Base-by-base conservation (phyloP, 2,797 vertebrate genomes). In the Cirrhinus mrigala region DNA sequence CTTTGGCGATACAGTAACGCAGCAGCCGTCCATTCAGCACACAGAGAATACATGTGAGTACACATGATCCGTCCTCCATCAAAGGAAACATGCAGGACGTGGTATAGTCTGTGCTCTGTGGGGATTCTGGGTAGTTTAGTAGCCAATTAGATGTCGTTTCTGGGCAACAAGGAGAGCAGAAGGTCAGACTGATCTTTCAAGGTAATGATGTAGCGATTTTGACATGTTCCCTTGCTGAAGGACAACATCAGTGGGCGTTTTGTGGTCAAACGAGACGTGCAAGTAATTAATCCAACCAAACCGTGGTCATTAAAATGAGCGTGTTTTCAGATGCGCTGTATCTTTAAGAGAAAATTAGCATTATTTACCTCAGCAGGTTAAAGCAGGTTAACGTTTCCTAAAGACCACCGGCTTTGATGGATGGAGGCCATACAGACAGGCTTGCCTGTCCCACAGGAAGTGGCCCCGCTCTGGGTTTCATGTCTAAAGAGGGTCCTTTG, bases 1-100 rank as follows among this genome's bases (percentile, higher is more conserved):
- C n/a, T 99, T 90, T 99, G 98, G 98, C 97, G 98, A 58, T 99
- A 99, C 93, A 98, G 97, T 94, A 99, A 99, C 0, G 98, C 98
- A 0, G 97, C 98, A 0, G 98, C 98, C 0, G 97, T 99, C 50
- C 98, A 99, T 92, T 99, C 98, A 0, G 98, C 98, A 0, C 97
- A 99, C 91, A 95, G 97, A 4, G 98, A 99, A 86, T 98, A 99
- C 95, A 96, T 99, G 98, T 99, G 90, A 99, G 98, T 97, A 60
- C 24, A 77, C 11, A 1, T 40, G 33, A 82, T 22, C 16, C 16
- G 66, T 50, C 24, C 60, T 22, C 12, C 24, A 29, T 73, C 46
- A 24, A 54, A 81, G 66, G 40, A 44, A 81, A n/a, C 1, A 11
- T 1, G 1, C 1, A 7, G 27, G 52, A 16, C 18, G 8, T 1